phyloP scores from a whole-genome alignment of 1,140 invertebrate species.

The Stegodyphus dumicola region DNA sequence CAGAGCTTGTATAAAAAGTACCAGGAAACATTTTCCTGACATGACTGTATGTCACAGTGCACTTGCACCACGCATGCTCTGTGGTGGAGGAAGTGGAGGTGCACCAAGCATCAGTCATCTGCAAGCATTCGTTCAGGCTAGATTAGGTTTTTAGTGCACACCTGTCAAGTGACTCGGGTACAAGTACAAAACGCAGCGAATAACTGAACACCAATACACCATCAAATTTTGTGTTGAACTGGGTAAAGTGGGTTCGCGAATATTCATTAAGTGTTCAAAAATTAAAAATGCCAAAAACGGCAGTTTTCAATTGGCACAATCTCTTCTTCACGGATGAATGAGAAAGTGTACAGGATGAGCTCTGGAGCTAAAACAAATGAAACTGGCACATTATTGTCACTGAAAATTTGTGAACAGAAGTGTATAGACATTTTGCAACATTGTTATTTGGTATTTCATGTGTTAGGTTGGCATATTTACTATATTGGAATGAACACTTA shows the following conservation, averaged over 20 bases:
- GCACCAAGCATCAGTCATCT: background rate
- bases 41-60: too few species aligned
- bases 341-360: background rate
- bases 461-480: too few species aligned
- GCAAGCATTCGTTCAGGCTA: background rate
- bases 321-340: background rate
- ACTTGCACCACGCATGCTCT: background rate
- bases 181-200: background rate
- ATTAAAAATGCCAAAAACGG: background rate
- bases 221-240: slow-evolving; percentile 14
- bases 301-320: slow-evolving; percentile 3
- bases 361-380: too few species aligned
- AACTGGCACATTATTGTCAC: too few species aligned
- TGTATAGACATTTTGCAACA: too few species aligned
- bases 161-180: background rate
- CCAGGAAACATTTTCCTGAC: background rate
- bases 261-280: background rate
- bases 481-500: too few species aligned
- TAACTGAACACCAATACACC: background rate
- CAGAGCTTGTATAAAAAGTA: background rate
- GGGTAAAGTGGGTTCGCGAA: background rate
- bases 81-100: background rate
- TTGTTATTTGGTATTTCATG: too few species aligned
- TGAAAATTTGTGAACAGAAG: too few species aligned
- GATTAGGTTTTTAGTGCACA: background rate